Conservation (phyloP, 2,113 vertebrate genomes). For the Ptychochromis oligacanthus region DNA sequence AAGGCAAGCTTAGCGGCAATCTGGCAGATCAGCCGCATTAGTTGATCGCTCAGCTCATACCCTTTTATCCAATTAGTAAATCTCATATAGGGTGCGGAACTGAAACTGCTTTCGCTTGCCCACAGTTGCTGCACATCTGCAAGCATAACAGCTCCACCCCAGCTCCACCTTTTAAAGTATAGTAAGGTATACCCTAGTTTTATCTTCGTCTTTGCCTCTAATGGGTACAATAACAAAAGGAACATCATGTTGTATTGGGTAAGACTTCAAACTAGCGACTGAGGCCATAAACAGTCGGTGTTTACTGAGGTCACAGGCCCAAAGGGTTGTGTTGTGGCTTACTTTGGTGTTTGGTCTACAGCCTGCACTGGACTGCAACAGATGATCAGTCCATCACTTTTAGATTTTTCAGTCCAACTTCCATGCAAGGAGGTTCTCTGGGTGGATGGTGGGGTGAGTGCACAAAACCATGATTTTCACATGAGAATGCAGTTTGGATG, state of each 20-base stretch:
- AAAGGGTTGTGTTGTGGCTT: neutral
- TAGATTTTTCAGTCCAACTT: too few relatives aligned
- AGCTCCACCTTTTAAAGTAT: neutral
- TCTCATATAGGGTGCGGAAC: neutral
- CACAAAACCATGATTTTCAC: too few relatives aligned
- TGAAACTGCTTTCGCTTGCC: fast-evolving
- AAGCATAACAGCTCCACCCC: fast-evolving
- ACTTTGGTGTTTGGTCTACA: too few relatives aligned
- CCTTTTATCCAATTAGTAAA: neutral
- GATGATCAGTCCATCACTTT: too few relatives aligned
- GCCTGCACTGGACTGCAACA: too few relatives aligned
- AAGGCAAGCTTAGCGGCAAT: neutral
- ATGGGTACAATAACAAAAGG: neutral
- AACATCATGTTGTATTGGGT: neutral
- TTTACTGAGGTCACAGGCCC: neutral
- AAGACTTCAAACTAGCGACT: neutral
- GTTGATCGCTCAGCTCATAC: neutral
- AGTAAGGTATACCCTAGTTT: neutral
- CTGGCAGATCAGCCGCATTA: neutral
- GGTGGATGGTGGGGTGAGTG: too few relatives aligned
- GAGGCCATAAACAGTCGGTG: too few relatives aligned
- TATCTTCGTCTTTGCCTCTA: neutral
- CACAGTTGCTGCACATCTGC: neutral
- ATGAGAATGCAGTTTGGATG: too few relatives aligned
- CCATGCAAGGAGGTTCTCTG: too few relatives aligned